Percentiles rank a stretch among this genome's conserved stretches.
These are phyloP conservation scores for Tachysurus fulvidraco DNA, from an alignment of 2,113 vertebrate genomes.

Conservation along the genomic window DNA sequence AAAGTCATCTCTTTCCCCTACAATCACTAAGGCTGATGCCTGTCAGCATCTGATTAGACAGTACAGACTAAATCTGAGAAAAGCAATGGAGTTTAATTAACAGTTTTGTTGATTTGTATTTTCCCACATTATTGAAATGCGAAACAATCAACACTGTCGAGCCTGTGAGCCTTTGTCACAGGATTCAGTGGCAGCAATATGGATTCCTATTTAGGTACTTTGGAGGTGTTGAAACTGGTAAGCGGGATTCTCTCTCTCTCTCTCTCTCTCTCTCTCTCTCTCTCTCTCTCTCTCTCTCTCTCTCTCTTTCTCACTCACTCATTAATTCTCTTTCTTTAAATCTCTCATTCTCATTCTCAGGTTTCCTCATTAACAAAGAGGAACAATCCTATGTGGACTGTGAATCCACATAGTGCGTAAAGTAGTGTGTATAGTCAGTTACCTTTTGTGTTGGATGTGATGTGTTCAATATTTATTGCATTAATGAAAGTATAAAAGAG, in stretches of 20 bases:
- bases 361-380: neutral
- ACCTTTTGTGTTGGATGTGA: neutral
- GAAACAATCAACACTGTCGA: slow-evolving; percentile 66
- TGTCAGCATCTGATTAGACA: slow-evolving; percentile 23
- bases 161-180: slow-evolving; percentile 34
- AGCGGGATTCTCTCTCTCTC: neutral
- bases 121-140: slow-evolving; percentile 64
- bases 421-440: neutral
- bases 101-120: slow-evolving; percentile 60
- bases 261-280: neutral
- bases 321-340: too few species aligned
- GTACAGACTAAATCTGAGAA: slow-evolving; percentile 56
- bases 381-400: neutral
- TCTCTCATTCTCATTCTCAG: too few species aligned
- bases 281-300: too few species aligned
- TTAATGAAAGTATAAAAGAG: neutral
- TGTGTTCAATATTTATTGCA: neutral
- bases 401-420: neutral
- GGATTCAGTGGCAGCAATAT: neutral
- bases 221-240: neutral
- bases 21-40: neutral
- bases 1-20: neutral
- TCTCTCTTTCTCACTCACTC: too few species aligned
- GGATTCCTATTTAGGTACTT: neutral
- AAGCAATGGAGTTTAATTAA: slow-evolving; percentile 66